Percentiles rank a stretch among this genome's conserved stretches.
phyloP scores from a whole-genome alignment of 1,140 invertebrate species.

The Drosophila varians region DNA sequence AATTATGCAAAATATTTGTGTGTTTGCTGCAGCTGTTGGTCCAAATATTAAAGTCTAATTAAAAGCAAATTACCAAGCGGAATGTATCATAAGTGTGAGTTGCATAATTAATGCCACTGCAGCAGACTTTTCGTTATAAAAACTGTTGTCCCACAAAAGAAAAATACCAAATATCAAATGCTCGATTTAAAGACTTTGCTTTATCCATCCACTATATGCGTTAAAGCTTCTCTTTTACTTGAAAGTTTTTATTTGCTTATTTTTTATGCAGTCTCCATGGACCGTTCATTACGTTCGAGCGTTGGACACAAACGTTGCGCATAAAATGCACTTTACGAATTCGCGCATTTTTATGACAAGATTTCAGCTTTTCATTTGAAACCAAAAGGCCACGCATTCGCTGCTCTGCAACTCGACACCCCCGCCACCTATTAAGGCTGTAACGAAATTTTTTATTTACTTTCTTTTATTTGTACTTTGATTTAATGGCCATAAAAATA shows the following conservation, averaged over 20 bases:
- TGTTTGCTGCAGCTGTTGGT: constrained; percentile 35
- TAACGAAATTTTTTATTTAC: constrained; percentile 71
- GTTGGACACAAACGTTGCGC: constrained; percentile 52
- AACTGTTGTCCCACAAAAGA: neutral
- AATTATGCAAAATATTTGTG: constrained; percentile 56
- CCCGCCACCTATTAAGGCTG: constrained; percentile 49
- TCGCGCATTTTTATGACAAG: constrained; percentile 77
- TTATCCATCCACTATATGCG: constrained; percentile 1
- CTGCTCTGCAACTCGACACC: neutral
- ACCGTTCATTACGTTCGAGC: constrained; percentile 20
- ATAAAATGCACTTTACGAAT: constrained; percentile 78
- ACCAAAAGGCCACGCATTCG: constrained; percentile 38
- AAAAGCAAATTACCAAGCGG: constrained; percentile 45
- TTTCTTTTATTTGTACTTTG: constrained; percentile 77
- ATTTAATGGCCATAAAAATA: constrained; percentile 76
- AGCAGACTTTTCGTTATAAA: neutral
- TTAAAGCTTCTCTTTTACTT: neutral
- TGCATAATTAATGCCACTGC: constrained; percentile 2
- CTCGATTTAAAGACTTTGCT: neutral
- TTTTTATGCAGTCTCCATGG: constrained; percentile 27
- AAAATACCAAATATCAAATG: neutral
- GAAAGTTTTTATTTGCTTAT: neutral
- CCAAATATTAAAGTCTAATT: constrained; percentile 72
- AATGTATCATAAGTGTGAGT: constrained; percentile 1
- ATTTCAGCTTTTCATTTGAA: constrained; percentile 69